Evolutionary conservation across 2,797 vertebrate genomes (phyloP).

Genomic region (Molossus alvarezi): DNA sequence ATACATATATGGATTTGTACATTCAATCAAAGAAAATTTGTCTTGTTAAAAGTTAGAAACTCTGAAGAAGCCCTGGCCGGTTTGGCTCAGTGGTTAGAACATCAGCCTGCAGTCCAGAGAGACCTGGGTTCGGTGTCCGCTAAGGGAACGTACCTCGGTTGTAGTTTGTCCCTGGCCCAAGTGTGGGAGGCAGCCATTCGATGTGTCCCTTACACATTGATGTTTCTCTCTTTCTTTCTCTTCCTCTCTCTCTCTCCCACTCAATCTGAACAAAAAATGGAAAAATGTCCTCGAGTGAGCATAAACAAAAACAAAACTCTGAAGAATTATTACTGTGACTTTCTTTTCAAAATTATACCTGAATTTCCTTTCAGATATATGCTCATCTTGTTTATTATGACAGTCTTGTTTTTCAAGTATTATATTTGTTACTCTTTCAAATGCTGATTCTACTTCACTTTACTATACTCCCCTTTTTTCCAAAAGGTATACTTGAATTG

Average conservation of each 20-base stretch:
- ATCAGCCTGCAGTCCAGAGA: too few species aligned
- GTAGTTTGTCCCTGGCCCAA: too few species aligned
- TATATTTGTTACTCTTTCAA: neutral
- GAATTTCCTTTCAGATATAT: neutral
- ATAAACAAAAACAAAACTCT: neutral
- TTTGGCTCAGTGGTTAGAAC: too few species aligned
- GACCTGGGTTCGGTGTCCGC: too few species aligned
- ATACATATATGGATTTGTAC: neutral
- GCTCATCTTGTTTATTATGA: neutral
- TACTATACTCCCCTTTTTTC: neutral
- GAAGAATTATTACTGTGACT: neutral
- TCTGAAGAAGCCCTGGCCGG: neutral
- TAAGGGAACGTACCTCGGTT: too few species aligned
- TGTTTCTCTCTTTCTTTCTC: too few species aligned
- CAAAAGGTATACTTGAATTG: neutral
- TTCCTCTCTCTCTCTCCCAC: too few species aligned
- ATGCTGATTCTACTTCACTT: neutral
- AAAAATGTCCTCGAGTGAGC: too few species aligned
- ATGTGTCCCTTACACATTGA: too few species aligned
- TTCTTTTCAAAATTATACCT: conserved; percentile 1
- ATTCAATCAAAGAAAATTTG: neutral
- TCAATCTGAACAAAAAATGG: too few species aligned
- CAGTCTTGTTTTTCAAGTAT: neutral
- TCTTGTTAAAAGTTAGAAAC: neutral
- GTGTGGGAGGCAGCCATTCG: too few species aligned